Base-by-base conservation (phyloP, 2,113 vertebrate species). In the Mus pahari region DNA sequence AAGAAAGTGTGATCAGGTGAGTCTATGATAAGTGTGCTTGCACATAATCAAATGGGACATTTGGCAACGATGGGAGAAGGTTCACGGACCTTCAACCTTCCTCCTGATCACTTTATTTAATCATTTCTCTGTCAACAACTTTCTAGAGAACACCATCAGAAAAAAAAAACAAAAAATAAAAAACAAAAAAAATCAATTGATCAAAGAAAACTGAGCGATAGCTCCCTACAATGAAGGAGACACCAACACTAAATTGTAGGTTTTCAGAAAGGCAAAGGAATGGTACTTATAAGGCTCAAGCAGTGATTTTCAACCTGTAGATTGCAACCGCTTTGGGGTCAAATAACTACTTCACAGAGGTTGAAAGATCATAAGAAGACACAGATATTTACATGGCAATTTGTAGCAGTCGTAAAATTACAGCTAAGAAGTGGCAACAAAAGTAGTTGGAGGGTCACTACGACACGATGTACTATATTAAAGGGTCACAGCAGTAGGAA, bases 181-280 rank as follows among this genome's bases (percentile, higher is more conserved):
- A 19, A 89, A 94, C n/a, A n/a, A n/a, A n/a, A 48, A 48, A 48
- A 48, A 48, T 4, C 55, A 86, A 60, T 1, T 89, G 7, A 89
- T 13, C n/a, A 90, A 77, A 42, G 19, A 86, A 83, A 94, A 81
- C 48, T 50, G 64, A 77, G 31, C 16, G 50, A 82, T 88, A 62
- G 42, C 60, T 17, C 53, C 26, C 24, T 83, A 9, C 86, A 79
- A 89, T 45, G 60, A 89, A 42, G 19, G 17, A 64, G 24, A 73
- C 0, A 42, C 19, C n/a, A 55, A 19, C 0, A 89, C 68, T 89
- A 45, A 68, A 86, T 60, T 77, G n/a, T 73, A 75, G 12, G 58
- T 71, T 77, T 94, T 73, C 19, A 68, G 55, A 90, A 96, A 53
- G 60, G 42, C 55, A 94, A 74, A 90, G 19, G n/a, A 81, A 86